Evolutionary conservation across 2,113 vertebrate genomes (phyloP), one percentile per base, ranked within the genome.

Genomic region (Xenopus borealis): DNA sequence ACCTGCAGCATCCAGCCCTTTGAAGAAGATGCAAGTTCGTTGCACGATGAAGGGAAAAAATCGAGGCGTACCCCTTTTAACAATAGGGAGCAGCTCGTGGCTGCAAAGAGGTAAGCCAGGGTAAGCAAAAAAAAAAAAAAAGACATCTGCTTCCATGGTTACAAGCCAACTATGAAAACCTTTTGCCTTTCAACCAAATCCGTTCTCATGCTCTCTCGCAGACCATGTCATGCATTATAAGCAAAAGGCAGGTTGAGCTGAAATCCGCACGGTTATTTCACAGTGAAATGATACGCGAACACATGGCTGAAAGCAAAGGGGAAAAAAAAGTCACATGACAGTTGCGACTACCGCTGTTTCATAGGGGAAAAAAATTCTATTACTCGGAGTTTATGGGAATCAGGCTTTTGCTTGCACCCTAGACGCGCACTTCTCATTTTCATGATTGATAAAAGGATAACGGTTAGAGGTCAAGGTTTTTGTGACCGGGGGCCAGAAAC

Each of bases 111-210:
- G 96, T 98, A 95, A 96, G 95, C 91, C 94, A 92, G 93, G 93
- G 90, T 89, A 91, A 91, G 93, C 82, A 88, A 92, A 27, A 27
- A 27, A 27, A 27, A 27, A 27, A 27, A 27, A 93, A 91, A 87
- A 92, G 87, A 93, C 95, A 94, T 95, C 95, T 95, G 95, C 95
- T 97, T 95, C 96, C 96, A 97, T 98, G 97, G 96, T 96, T 94
- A 98, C 96, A 91, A 94, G 90, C 93, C 93, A 94, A 94, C 92
- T 91, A 96, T 95, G 94, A 92, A 93, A 94, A 95, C 92, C 94
- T 91, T 27, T 40, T 83, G 92, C 94, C 92, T 95, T 97, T 95
- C 92, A 96, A 90, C 91, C 92, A 89, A 87, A 89, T 87, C 85
- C 81, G 93, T 97, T 97, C 95, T 96, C 95, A 95, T 95, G 94